Conservation (phyloP, 2,113 vertebrate species). For the Dunckerocampus dactyliophorus region DNA sequence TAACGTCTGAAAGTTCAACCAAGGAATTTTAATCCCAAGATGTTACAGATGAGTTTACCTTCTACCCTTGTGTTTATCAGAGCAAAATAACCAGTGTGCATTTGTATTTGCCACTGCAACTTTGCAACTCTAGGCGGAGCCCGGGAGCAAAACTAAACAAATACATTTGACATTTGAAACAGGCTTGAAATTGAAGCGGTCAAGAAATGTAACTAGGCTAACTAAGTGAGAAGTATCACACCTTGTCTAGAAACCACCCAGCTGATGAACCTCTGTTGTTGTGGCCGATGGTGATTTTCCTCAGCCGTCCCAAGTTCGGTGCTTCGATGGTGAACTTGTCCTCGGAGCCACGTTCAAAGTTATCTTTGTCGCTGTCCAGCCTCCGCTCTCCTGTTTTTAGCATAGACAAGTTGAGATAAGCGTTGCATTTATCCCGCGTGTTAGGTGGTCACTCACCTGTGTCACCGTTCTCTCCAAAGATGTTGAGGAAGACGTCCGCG, state of each 20-base stretch:
- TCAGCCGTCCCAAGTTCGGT: conserved; percentile 85
- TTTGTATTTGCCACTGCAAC: too few relatives aligned
- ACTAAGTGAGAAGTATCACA: neutral
- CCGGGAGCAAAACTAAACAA: too few relatives aligned
- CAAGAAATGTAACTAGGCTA: too few relatives aligned
- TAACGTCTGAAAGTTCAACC: too few relatives aligned
- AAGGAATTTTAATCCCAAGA: too few relatives aligned
- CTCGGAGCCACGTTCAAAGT: conserved; percentile 92
- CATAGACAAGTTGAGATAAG: neutral
- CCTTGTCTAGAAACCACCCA: conserved; percentile 95
- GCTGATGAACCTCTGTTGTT: conserved; percentile 92
- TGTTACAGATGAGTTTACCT: too few relatives aligned
- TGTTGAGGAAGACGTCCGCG: conserved; percentile 91
- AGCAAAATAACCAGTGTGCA: too few relatives aligned
- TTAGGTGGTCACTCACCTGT: conserved; percentile 74
- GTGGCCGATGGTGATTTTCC: conserved; percentile 92
- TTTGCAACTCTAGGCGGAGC: too few relatives aligned
- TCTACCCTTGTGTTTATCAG: too few relatives aligned
- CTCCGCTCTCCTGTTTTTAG: conserved; percentile 80
- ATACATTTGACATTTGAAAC: too few relatives aligned
- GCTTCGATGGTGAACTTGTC: conserved; percentile 92
- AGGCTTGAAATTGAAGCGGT: too few relatives aligned
- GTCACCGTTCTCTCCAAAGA: conserved; percentile 94
- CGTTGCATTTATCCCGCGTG: neutral
- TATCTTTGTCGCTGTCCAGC: conserved; percentile 91